A percentile compares a stretch with the other conserved stretches of the same genome.
Evolutionary conservation across 2,888 invertebrate genomes (phyloP).

Genomic region (Venusia cambrica): DNA sequence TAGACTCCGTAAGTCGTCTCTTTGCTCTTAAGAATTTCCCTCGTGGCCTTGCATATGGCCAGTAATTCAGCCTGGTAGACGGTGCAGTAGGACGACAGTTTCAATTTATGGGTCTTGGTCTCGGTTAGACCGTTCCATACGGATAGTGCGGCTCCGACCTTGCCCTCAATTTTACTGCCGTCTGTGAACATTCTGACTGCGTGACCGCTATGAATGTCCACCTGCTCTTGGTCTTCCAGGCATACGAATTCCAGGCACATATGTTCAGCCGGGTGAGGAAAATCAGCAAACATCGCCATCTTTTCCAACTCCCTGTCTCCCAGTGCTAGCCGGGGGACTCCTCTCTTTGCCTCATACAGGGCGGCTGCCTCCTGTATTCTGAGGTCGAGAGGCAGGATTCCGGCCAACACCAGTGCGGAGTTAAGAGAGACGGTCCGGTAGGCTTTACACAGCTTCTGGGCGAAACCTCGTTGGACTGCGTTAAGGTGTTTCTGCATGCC

Average conservation of each 20-base stretch:
- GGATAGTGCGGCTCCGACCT: slow-evolving; percentile 4
- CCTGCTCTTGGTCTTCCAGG: slow-evolving; percentile 8
- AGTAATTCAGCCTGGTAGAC: too few relatives aligned
- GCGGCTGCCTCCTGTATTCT: too few relatives aligned
- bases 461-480: slow-evolving; percentile 1
- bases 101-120: slow-evolving; percentile 1
- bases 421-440: slow-evolving; percentile 6
- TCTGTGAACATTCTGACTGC: slow-evolving; percentile 10
- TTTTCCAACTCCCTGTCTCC: slow-evolving; percentile 1
- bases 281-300: not conserved
- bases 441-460: slow-evolving; percentile 4
- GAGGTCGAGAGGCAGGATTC: too few relatives aligned
- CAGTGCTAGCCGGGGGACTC: not conserved
- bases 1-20: too few relatives aligned
- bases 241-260: slow-evolving; percentile 1
- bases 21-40: too few relatives aligned
- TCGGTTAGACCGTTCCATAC: too few relatives aligned
- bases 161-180: slow-evolving; percentile 8
- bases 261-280: slow-evolving; percentile 5
- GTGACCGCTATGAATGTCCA: not conserved
- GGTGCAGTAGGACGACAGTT: slow-evolving; percentile 6
- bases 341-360: too few relatives aligned
- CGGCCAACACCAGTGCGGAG: too few relatives aligned
- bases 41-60: too few relatives aligned
- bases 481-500: slow-evolving; percentile 1